Conservation (phyloP, 2,888 invertebrate genomes). For the Bembecia ichneumoniformis region DNA sequence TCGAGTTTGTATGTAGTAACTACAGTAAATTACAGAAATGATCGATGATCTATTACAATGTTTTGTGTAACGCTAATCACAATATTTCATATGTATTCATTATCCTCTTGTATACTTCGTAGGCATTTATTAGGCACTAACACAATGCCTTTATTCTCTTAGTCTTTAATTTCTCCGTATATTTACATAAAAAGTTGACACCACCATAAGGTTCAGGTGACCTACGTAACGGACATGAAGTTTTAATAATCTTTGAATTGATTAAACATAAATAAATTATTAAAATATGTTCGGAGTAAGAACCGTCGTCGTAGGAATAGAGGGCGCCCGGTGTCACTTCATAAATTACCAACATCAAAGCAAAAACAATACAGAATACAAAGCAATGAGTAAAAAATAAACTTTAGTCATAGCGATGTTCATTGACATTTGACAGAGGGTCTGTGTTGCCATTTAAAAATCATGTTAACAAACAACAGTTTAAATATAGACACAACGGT, state of each 20-base stretch:
- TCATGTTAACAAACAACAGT: too few species aligned
- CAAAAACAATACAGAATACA: too few species aligned
- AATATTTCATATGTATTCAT: constrained; percentile 67
- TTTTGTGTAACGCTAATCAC: constrained; percentile 59
- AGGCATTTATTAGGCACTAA: constrained; percentile 63
- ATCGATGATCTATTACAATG: constrained; percentile 64
- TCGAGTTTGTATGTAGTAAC: constrained; percentile 71
- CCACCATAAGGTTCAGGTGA: constrained; percentile 19
- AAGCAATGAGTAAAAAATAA: too few species aligned
- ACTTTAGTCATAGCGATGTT: too few species aligned
- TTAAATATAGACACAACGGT: too few species aligned
- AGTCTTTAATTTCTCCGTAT: constrained; percentile 64
- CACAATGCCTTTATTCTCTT: constrained; percentile 43
- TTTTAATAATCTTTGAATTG: constrained; percentile 6
- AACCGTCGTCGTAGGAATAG: too few species aligned
- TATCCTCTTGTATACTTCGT: constrained; percentile 59
- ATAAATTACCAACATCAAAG: too few species aligned
- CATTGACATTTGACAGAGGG: too few species aligned
- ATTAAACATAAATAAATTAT: too few species aligned
- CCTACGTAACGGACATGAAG: constrained; percentile 18
- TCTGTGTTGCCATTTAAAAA: too few species aligned
- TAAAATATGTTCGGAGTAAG: too few species aligned
- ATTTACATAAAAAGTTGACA: constrained; percentile 49
- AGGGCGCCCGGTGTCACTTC: too few species aligned
- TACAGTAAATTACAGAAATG: constrained; percentile 70